Evolutionary conservation across 2,797 vertebrate species (phyloP).

Genomic region (Chaunax sp.): DNA sequence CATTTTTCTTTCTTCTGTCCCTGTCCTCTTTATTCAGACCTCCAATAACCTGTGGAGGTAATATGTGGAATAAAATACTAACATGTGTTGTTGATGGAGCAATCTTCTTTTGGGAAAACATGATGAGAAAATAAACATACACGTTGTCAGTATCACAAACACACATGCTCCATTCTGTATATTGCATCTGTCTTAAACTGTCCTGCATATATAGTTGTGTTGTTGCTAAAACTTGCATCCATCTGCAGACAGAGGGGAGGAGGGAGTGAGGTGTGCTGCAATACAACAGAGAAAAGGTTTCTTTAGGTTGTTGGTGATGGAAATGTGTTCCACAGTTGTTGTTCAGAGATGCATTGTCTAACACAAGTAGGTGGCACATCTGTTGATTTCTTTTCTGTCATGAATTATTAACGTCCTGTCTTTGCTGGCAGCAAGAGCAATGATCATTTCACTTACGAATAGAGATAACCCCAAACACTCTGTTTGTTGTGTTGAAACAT

Average conservation of each 20-base stretch:
- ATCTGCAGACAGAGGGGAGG: constrained; percentile 25
- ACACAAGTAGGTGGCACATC: constrained; percentile 56
- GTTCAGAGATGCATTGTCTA: constrained; percentile 47
- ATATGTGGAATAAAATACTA: constrained; percentile 57
- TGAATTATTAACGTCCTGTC: constrained; percentile 68
- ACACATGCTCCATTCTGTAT: neutral
- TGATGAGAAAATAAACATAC: neutral
- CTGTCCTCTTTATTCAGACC: constrained; percentile 1
- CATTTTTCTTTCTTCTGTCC: constrained; percentile 5
- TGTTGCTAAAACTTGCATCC: constrained; percentile 12
- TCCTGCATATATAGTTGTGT: constrained; percentile 10
- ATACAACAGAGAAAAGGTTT: constrained; percentile 30
- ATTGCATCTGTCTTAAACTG: neutral
- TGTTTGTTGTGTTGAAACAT: constrained; percentile 23
- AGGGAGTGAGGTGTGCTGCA: neutral
- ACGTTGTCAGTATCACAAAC: constrained; percentile 14
- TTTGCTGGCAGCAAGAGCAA: constrained; percentile 38
- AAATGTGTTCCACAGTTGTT: constrained; percentile 29
- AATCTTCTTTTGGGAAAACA: too few species aligned
- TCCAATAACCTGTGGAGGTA: constrained; percentile 2
- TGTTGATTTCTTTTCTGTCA: constrained; percentile 39
- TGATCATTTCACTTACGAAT: constrained; percentile 53
- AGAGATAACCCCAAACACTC: constrained; percentile 39
- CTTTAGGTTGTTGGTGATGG: constrained; percentile 26
- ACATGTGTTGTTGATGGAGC: neutral